These are phyloP conservation scores for Leptocoma aspasia DNA, from an alignment of 2,113 vertebrate genomes.

Conservation along the genomic window DNA sequence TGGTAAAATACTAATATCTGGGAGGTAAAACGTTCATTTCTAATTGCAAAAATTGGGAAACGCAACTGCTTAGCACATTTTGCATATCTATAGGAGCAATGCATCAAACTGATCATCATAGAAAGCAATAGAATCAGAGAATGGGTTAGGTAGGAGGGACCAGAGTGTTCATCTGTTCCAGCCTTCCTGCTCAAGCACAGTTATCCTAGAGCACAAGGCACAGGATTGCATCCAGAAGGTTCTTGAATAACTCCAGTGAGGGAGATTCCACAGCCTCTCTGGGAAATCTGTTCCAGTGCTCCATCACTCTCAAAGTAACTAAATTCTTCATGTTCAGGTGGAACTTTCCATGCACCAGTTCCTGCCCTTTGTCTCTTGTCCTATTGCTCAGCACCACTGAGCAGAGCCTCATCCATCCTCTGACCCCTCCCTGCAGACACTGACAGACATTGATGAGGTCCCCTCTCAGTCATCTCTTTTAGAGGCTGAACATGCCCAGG, in stretches of 20 bases:
- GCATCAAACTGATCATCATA: not conserved
- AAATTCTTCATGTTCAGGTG: not conserved
- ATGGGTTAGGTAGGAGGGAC: not conserved
- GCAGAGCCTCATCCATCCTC: not conserved
- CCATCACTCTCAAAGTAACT: accelerated
- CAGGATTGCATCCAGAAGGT: not conserved
- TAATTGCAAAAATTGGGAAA: not conserved
- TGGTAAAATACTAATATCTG: not conserved
- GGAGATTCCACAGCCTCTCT: not conserved
- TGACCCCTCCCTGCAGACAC: not conserved
- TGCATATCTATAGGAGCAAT: not conserved
- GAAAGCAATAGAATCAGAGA: not conserved
- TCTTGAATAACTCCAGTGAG: not conserved
- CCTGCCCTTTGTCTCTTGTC: accelerated
- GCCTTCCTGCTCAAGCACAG: not conserved
- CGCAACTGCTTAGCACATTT: not conserved
- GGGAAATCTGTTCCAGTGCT: not conserved
- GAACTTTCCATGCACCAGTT: not conserved
- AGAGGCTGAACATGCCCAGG: accelerated
- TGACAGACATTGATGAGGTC: not conserved
- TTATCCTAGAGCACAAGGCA: not conserved
- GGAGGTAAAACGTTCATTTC: not conserved
- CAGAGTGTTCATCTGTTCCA: not conserved
- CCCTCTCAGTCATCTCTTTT: not conserved
- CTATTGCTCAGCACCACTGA: accelerated